Percentiles rank a stretch among this genome's conserved stretches.
Evolutionary conservation across 2,113 vertebrate species (phyloP).

Genomic region (Deroptyus accipitrinus): DNA sequence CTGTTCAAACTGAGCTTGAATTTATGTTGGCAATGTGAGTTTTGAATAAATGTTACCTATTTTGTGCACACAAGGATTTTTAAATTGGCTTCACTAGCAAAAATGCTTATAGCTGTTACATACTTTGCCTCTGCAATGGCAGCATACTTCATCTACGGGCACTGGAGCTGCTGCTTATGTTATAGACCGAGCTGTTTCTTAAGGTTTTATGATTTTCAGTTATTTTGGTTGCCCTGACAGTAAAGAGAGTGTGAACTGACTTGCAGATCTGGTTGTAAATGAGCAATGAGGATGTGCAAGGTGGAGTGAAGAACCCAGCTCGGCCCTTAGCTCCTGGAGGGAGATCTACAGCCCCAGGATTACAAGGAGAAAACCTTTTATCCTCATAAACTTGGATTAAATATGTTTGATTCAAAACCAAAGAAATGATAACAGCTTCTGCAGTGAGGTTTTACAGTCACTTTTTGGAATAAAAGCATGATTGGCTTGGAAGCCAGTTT

Average conservation of each 20-base stretch:
- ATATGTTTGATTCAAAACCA: not conserved
- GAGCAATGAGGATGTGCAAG: not conserved
- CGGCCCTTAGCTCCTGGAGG: rapidly evolving
- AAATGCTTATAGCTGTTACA: not conserved
- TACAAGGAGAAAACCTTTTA: not conserved
- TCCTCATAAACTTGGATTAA: not conserved
- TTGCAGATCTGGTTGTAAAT: not conserved
- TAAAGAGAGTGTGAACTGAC: not conserved
- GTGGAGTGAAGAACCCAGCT: not conserved
- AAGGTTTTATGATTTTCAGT: not conserved
- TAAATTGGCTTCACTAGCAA: not conserved
- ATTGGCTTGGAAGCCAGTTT: not conserved
- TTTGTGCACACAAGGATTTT: not conserved
- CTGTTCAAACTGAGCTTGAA: not conserved
- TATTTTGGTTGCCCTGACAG: not conserved
- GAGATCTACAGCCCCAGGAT: not conserved
- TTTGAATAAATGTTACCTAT: not conserved
- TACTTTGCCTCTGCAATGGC: not conserved
- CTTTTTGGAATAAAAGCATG: not conserved
- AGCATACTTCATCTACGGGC: rapidly evolving
- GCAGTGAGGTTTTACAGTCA: not conserved
- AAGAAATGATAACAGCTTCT: not conserved
- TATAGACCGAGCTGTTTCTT: not conserved
- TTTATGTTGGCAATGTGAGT: not conserved
- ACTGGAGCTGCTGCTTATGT: not conserved